Evolutionary conservation across 2,888 invertebrate species (phyloP).

Genomic region (Bedellia somnulentella): DNA sequence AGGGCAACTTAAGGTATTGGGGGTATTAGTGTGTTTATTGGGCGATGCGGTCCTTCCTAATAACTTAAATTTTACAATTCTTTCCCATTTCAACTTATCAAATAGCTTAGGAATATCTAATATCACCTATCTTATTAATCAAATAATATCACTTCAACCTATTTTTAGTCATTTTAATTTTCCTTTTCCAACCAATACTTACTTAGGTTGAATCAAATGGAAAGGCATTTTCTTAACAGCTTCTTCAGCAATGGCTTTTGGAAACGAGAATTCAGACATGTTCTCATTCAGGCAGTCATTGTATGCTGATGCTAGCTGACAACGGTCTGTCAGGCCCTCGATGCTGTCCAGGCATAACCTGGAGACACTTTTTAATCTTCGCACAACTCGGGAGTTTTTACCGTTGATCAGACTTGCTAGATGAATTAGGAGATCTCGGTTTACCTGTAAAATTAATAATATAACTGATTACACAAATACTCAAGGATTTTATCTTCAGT

Average conservation of each 20-base stretch:
- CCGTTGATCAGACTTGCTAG: constrained; percentile 44
- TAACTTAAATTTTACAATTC: no score
- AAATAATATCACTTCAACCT: no score
- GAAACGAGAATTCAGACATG: constrained; percentile 48
- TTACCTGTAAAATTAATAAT: constrained; percentile 33
- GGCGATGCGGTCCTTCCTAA: no score
- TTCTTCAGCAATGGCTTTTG: constrained; percentile 44
- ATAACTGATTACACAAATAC: no score
- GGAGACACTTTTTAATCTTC: constrained; percentile 40
- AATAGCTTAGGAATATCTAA: no score
- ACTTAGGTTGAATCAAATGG: constrained; percentile 49
- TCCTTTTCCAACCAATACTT: constrained; percentile 16
- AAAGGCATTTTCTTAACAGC: constrained; percentile 51
- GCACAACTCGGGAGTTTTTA: constrained; percentile 41
- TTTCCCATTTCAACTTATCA: no score
- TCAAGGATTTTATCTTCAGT: no score
- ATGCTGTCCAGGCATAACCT: constrained; percentile 43
- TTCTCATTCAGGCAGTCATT: constrained; percentile 50
- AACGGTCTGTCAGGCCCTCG: constrained; percentile 42
- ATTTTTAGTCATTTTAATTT: no score
- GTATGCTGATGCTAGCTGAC: constrained; percentile 45
- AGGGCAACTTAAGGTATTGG: no score
- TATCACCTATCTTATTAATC: no score
- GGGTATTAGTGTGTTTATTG: no score
- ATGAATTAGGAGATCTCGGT: constrained; percentile 41